phyloP scores from a whole-genome alignment of 1,140 invertebrate genomes.

The Dufourea novaeangliae region DNA sequence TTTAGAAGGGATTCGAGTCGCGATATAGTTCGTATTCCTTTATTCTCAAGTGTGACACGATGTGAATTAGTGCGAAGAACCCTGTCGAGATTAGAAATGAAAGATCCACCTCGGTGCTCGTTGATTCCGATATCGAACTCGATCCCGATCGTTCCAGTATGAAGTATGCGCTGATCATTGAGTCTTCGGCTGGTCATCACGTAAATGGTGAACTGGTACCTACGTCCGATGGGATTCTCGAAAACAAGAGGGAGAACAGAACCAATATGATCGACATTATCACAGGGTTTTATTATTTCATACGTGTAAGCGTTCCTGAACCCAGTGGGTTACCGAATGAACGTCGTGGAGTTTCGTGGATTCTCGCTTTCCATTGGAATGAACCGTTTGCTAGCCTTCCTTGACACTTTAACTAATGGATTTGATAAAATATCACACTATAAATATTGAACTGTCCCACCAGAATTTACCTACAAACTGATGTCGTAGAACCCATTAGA shows the following conservation, averaged over 20 bases:
- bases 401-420: too few relatives aligned
- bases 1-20: not conserved
- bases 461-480: too few relatives aligned
- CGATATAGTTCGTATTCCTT: not conserved
- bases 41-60: not conserved
- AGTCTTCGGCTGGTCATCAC: not conserved
- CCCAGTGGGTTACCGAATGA: not conserved
- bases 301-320: slow-evolving; percentile 69
- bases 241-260: slow-evolving; percentile 61
- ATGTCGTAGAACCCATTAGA: too few relatives aligned
- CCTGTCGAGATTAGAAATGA: not conserved
- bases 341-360: not conserved
- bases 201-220: slow-evolving; percentile 45
- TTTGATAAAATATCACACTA: too few relatives aligned
- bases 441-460: too few relatives aligned
- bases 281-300: slow-evolving; percentile 74
- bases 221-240: slow-evolving; percentile 50
- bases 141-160: slow-evolving; percentile 34
- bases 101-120: not conserved
- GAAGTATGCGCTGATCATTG: slow-evolving; percentile 14
- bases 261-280: slow-evolving; percentile 76
- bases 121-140: slow-evolving; percentile 30
- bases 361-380: not conserved
- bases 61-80: not conserved
- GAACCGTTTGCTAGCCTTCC: too few relatives aligned